These are phyloP conservation scores for Cremastinae sp. DNA, from an alignment of 2,888 invertebrate species.

Conservation along the genomic window DNA sequence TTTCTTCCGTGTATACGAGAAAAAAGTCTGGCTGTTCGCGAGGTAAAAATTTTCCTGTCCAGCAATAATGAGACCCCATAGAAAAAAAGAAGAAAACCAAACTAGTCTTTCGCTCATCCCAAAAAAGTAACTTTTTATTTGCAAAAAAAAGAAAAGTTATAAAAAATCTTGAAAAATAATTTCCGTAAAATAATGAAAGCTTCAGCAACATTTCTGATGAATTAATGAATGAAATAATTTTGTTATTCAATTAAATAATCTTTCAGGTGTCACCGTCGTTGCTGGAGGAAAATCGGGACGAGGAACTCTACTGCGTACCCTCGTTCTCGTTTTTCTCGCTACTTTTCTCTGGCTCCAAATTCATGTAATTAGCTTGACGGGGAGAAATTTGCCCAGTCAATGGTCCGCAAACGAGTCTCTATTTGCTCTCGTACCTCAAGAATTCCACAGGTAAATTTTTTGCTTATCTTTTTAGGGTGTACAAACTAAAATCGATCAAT, in stretches of 20 bases:
- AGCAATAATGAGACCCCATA: constrained; percentile 28
- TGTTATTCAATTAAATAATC: constrained; percentile 17
- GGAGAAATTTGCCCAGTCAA: constrained; percentile 76
- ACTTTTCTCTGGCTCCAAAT: constrained; percentile 85
- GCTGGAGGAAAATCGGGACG: constrained; percentile 75
- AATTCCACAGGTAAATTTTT: constrained; percentile 87
- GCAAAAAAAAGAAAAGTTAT: constrained; percentile 34
- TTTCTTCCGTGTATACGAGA: constrained; percentile 66
- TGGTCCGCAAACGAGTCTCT: constrained; percentile 88
- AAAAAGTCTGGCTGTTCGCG: constrained; percentile 65
- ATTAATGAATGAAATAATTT: constrained; percentile 8
- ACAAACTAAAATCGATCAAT: too few species aligned
- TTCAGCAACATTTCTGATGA: not conserved
- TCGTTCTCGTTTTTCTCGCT: constrained; percentile 81
- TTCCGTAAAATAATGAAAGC: not conserved
- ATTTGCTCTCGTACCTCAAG: constrained; percentile 89
- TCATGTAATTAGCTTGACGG: constrained; percentile 82
- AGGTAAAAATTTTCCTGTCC: constrained; percentile 61
- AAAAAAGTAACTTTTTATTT: constrained; percentile 46
- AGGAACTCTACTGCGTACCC: constrained; percentile 78
- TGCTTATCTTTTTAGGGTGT: not conserved
- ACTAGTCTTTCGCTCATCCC: constrained; percentile 38
- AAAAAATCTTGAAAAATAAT: too few species aligned
- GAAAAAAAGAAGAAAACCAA: constrained; percentile 5
- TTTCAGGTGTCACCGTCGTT: constrained; percentile 66